These are phyloP conservation scores for Agrilus planipennis DNA, from an alignment of 1,140 invertebrate genomes.

Conservation along the genomic window DNA sequence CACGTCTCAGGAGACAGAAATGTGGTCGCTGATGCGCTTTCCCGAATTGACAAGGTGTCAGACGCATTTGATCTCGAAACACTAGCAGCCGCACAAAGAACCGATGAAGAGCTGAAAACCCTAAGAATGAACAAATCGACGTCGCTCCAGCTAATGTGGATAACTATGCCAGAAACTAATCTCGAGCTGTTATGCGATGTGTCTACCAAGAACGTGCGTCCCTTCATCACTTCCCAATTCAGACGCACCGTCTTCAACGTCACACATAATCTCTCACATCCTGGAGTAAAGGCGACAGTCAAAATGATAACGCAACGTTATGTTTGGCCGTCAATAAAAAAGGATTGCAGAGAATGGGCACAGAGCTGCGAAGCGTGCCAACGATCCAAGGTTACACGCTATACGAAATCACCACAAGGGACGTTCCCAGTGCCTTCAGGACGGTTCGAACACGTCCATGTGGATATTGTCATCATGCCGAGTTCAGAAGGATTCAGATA, in stretches of 20 bases:
- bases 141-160: too few relatives aligned
- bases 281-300: slow-evolving; percentile 22
- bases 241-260: slow-evolving; percentile 21
- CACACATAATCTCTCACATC: slow-evolving; percentile 20
- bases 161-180: too few relatives aligned
- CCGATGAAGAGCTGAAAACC: slow-evolving; percentile 9
- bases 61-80: slow-evolving; percentile 18
- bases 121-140: too few relatives aligned
- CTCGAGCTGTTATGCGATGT: background rate
- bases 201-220: slow-evolving; percentile 13
- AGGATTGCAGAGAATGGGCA: slow-evolving; percentile 25
- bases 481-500: slow-evolving; percentile 26
- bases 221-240: slow-evolving; percentile 14
- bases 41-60: slow-evolving; percentile 15
- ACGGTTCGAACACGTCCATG: slow-evolving; percentile 28
- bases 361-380: slow-evolving; percentile 24
- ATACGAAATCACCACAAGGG: slow-evolving; percentile 17
- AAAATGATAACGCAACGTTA: slow-evolving; percentile 30
- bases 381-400: slow-evolving; percentile 18
- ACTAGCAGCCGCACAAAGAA: too few relatives aligned
- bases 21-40: slow-evolving; percentile 24
- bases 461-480: slow-evolving; percentile 39
- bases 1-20: slow-evolving; percentile 27
- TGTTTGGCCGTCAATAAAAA: slow-evolving; percentile 34
- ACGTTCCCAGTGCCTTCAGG: slow-evolving; percentile 14